Base-by-base conservation (phyloP, 2,888 invertebrate genomes). In the Hirtodrosophila cameraria region DNA sequence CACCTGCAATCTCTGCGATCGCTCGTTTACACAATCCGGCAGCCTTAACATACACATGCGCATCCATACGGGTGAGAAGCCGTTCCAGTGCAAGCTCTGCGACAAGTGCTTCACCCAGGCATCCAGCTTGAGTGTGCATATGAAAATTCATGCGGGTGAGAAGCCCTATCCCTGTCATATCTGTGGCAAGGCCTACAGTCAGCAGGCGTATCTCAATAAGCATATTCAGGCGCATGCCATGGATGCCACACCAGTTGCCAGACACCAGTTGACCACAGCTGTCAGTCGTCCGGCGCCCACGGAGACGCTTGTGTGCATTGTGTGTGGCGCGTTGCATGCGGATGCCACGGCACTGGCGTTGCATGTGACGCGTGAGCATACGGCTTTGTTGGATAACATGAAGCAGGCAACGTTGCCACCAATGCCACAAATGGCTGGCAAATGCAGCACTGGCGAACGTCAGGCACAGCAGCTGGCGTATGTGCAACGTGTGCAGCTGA, bases 11-110 rank as follows among this genome's bases (percentile, higher is more conserved):
- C 80, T 91, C 25, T 91, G 91, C 63, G 90, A 90, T 74, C 89
- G 90, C 38, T 89, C 90, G n/a, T 91, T 91, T 61, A 91, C 91
- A 0, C 91, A 91, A 64, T 90, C 91, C 0, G 91, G 91, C 35
- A 90, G 90, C 55, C 78, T 91, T 7, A 90, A 90, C 50, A 91
- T 90, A 5, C 91, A 91, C 64, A 90, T 91, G 90, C 84, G 91
- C 9, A 91, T 91, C 16, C 91, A 91, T 42, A 91, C 91, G 0
- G 91, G 90, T 3, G 90, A 90, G 53, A 90, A 90, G 52, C 91
- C 91, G 0, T 91, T 91, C 54, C 88, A 89, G 52, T 91, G 91
- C 67, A 90, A 90, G 68, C 67, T 89, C 3, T 91, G 91, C 69
- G 88, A 89, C 38, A 91, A 91, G 73, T 88, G 89, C 42, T 91